Conservation (phyloP, 1,140 invertebrate species). For the Micrasema minimum region DNA sequence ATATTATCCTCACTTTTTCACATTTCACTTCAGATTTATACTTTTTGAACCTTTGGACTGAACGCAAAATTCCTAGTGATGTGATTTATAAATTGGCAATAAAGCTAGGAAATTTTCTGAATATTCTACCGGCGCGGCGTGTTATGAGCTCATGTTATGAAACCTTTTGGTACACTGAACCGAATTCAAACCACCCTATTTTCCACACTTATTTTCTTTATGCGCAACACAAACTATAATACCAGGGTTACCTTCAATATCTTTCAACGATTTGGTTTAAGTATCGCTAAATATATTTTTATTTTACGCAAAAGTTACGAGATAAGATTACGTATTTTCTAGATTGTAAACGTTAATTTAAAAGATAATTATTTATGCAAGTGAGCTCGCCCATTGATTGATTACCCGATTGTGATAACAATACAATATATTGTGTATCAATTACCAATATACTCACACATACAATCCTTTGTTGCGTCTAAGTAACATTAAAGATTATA, state of each 20-base stretch:
- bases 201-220: neutral
- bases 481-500: too few species aligned
- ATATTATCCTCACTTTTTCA: too few species aligned
- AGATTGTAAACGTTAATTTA: constrained; percentile 4
- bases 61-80: too few species aligned
- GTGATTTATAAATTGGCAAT: too few species aligned
- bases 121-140: too few species aligned
- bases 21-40: too few species aligned
- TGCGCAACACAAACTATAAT: constrained; percentile 13
- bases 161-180: constrained; percentile 36
- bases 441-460: too few species aligned
- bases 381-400: neutral
- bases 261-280: neutral
- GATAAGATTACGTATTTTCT: neutral
- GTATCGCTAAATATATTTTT: too few species aligned
- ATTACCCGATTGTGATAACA: neutral
- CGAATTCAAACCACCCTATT: neutral
- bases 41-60: too few species aligned
- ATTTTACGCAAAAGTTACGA: neutral
- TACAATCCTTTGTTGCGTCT: too few species aligned
- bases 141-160: too few species aligned
- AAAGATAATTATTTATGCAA: constrained; percentile 2
- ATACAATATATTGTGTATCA: neutral
- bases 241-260: constrained; percentile 10
- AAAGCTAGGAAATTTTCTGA: too few species aligned